Evolutionary conservation across 2,888 invertebrate species (phyloP).

Genomic region (Zygogramma bicolorata): DNA sequence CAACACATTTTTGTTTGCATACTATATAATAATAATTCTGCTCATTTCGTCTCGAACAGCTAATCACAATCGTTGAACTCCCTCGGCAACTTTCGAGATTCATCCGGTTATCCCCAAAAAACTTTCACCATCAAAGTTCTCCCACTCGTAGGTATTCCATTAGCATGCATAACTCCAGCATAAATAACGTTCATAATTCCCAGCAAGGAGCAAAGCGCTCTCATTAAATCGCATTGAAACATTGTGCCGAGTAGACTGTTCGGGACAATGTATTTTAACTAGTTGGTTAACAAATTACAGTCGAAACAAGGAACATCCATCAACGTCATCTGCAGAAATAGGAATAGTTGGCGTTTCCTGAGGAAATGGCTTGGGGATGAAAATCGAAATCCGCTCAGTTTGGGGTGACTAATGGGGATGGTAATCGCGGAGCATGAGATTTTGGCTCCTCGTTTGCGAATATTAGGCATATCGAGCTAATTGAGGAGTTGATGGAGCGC

Average conservation of each 20-base stretch:
- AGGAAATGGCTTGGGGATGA: neutral
- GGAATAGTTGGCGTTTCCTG: conserved; percentile 38
- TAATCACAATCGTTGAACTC: neutral
- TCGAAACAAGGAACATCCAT: conserved; percentile 48
- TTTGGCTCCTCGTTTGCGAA: neutral
- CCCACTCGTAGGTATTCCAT: conserved; percentile 24
- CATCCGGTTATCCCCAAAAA: conserved; percentile 12
- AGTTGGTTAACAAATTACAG: conserved; percentile 44
- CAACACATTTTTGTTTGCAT: too few species aligned
- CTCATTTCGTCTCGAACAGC: neutral
- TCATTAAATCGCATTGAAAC: conserved; percentile 23
- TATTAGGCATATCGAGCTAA: neutral
- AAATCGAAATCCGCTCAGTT: conserved; percentile 3
- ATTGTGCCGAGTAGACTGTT: conserved; percentile 28
- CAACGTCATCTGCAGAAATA: conserved; percentile 46
- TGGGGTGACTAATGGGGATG: conserved; percentile 25
- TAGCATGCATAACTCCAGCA: conserved; percentile 29
- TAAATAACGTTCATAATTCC: conserved; percentile 22
- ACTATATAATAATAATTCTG: too few species aligned
- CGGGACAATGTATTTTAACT: conserved; percentile 40
- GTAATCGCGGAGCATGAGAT: conserved; percentile 21
- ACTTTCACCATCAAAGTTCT: conserved; percentile 33
- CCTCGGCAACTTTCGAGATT: neutral
- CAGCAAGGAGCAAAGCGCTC: conserved; percentile 14
- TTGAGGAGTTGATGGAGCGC: too few species aligned